Percentiles rank a stretch among this genome's conserved stretches.
Evolutionary conservation across 2,113 vertebrate genomes (phyloP).

Genomic region (Eubucco bourcierii): DNA sequence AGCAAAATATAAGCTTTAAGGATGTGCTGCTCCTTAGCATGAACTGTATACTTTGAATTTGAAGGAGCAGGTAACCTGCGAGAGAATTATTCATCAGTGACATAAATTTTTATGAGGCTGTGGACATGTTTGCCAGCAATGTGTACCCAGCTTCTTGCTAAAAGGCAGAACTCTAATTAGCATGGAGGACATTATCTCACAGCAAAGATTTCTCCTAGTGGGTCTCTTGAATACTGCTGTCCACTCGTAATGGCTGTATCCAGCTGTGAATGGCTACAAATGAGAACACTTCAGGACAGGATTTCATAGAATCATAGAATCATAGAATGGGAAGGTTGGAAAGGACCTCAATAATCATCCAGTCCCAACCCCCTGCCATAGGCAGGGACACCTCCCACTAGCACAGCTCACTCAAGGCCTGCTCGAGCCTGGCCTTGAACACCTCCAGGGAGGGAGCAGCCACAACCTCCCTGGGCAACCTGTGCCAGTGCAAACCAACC

Average conservation of each 20-base stretch:
- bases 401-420: too few species aligned
- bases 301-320: too few species aligned
- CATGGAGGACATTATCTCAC: neutral
- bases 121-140: neutral
- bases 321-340: too few species aligned
- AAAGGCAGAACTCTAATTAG: neutral
- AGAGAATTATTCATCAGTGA: neutral
- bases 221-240: neutral
- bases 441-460: too few species aligned
- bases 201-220: neutral
- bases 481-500: too few species aligned
- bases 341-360: too few species aligned
- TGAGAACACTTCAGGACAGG: neutral
- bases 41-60: neutral
- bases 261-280: neutral
- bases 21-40: neutral
- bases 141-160: neutral
- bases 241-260: neutral
- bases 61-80: rapidly evolving
- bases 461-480: too few species aligned
- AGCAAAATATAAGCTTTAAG: neutral
- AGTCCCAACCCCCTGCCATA: too few species aligned
- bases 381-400: too few species aligned
- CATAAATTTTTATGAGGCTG: neutral
- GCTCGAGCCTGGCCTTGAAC: too few species aligned